Evolutionary conservation across 1,140 invertebrate species (phyloP).

Genomic region (Nylanderia fulva): DNA sequence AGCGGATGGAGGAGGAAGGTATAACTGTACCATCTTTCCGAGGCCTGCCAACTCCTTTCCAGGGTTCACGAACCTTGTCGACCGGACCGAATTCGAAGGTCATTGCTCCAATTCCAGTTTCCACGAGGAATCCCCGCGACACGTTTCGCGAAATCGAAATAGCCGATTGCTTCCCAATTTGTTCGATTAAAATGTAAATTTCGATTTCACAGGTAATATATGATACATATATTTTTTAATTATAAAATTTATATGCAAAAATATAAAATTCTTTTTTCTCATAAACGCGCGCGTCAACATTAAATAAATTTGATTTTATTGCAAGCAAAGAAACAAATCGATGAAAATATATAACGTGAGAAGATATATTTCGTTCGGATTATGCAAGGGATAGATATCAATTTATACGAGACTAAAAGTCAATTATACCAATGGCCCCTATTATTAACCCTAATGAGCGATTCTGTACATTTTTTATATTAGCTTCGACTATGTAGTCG

Average conservation of each 20-base stretch:
- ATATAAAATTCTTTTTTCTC: not conserved
- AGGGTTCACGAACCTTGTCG: conserved; percentile 77
- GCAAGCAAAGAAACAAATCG: not conserved
- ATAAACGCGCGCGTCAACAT: not conserved
- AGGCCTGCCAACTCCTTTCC: conserved; percentile 66
- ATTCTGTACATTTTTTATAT: conserved; percentile 21
- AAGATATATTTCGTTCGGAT: not conserved
- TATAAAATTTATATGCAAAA: not conserved
- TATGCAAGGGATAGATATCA: conserved; percentile 18
- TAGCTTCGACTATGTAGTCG: not conserved
- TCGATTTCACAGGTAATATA: not conserved
- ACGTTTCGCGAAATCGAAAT: conserved; percentile 2
- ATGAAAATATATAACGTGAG: not conserved
- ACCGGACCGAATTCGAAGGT: conserved; percentile 77
- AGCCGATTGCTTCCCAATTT: not conserved
- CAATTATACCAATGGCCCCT: conserved; percentile 19
- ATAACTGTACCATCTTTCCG: conserved; percentile 79
- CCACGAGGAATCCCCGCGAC: conserved; percentile 39
- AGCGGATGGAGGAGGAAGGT: conserved; percentile 73
- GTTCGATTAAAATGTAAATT: not conserved
- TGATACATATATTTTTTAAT: not conserved
- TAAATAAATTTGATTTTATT: not conserved
- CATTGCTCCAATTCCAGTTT: conserved; percentile 74
- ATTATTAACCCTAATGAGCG: conserved; percentile 16
- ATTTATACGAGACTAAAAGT: conserved; percentile 27